Base-by-base conservation (phyloP, 2,888 invertebrate genomes). In the Drosophila nr. perissopoda region DNA sequence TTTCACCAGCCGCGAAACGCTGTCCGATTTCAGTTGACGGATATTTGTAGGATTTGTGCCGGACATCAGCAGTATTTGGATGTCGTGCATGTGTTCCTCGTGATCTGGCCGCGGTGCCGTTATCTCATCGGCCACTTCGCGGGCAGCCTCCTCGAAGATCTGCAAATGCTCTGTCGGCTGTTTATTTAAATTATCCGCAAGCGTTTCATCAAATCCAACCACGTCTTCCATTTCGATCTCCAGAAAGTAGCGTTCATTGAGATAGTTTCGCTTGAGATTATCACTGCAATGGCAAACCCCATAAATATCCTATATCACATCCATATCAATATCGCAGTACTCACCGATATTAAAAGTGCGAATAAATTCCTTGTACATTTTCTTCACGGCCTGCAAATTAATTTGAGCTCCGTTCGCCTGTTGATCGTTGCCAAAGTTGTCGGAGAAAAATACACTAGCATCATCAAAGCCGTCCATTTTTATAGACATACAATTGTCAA, bases 321-420 rank as follows among this genome's bases (percentile, higher is more conserved):
- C 45, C 45, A 25, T 4, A 42, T 25, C 5, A 0, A 11, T 31
- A 10, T 27, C 16, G 7, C 6, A 0, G 2, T 38, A 72, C 63
- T 85, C 94, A 98, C 98, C 99, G 96, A 94, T 99, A 99, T 95
- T 98, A 98, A 98, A 99, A 82, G 99, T 97, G 5, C 98, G 95
- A 61, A 99, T 95, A 91, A 99, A 99, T 81, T 99, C 98, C 93
- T 98, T 98, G 90, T 99, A 99, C 88, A 97, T 96, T 90, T 96
- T 97, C 93, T 98, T 99, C 0, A 97, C 94, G 33, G 94, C 95
- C 92, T 96, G 95, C 69, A 96, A 93, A 92, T 95, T 96, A 48
- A 94, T 91, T 91, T 94, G 95, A 73, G 94, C 94, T 81, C 95
- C 95, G 86, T 95, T 95, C 53, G 93, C 93, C n/a, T 93, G 93